Evolutionary conservation across 2,113 vertebrate species (phyloP).

Genomic region (Uria aalge): DNA sequence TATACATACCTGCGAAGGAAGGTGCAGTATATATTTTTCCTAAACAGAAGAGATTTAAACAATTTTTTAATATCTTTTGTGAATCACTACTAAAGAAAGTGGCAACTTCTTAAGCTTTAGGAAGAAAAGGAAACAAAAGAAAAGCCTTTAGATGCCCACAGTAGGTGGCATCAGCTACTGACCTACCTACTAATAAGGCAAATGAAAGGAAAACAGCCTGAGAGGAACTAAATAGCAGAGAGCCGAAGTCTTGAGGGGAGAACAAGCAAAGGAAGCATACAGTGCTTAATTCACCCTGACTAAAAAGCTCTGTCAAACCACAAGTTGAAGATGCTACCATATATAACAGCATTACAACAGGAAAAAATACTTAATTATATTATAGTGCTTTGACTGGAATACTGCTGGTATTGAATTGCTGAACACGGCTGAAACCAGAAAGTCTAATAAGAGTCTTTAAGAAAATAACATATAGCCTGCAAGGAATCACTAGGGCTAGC

Average conservation of each 20-base stretch:
- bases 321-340: constrained; percentile 41
- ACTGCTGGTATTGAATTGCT: constrained; percentile 8
- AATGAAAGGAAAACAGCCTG: constrained; percentile 71
- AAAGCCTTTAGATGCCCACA: constrained; percentile 70
- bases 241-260: constrained; percentile 30
- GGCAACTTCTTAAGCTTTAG: constrained; percentile 54
- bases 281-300: constrained; percentile 45
- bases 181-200: constrained; percentile 73
- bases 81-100: constrained; percentile 38
- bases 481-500: not conserved
- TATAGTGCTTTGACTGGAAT: constrained; percentile 9
- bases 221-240: constrained; percentile 64
- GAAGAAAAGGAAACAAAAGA: constrained; percentile 51
- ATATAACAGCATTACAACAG: not conserved
- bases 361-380: constrained; percentile 17
- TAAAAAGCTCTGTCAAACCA: constrained; percentile 50
- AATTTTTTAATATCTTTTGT: constrained; percentile 50
- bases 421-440: not conserved
- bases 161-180: constrained; percentile 70
- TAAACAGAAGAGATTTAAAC: constrained; percentile 11
- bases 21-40: not conserved
- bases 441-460: not conserved
- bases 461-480: not conserved
- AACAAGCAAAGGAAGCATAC: constrained; percentile 27
- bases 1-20: not conserved